Evolutionary conservation across 2,888 invertebrate species (phyloP), one percentile per base, ranked within the genome.

Genomic region (Synergus laeviventris): DNA sequence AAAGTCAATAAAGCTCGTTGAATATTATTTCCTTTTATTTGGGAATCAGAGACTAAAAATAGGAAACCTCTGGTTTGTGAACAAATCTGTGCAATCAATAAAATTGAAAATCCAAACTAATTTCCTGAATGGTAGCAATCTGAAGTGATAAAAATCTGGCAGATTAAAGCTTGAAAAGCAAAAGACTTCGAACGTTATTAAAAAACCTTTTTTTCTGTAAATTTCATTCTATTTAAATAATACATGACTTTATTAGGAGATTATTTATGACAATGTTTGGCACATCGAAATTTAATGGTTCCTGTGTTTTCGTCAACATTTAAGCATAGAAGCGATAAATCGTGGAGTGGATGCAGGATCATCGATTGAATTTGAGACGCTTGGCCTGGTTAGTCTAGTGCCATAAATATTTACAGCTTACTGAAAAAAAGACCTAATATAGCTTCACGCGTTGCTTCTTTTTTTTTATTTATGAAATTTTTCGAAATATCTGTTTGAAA

Each of bases 41-140:
- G n/a, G 49, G n/a, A n/a, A n/a, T n/a, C 8, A 49, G 8, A 2
- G n/a, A 8, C 8, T n/a, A 31, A 2, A 49, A 49, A n/a, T n/a
- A 8, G 0, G 8, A 49, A 49, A 8, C 16, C n/a, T 8, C 49
- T n/a, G 49, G n/a, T 49, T 49, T n/a, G 49, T 66, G 14, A 42
- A 39, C 42, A 66, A 14, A 66, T 39, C 42, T 8, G 24, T 21
- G 18, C 24, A 18, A 66, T 42, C 14, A 66, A 62, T 38, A 42
- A 45, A 49, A 49, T 49, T n/a, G 49, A n/a, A 66, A 45, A 45
- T 24, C 18, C 2, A 66, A 66, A 66, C 24, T 24, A 66, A 66
- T 45, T 42, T 45, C 16, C 42, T 21, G 24, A 66, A 66, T 45
- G 14, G 9, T 16, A 42, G 18, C 66, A 66, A 24, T 42, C 42